Evolutionary conservation across 2,797 vertebrate genomes (phyloP).

Genomic region (Rhinogobio ventralis): DNA sequence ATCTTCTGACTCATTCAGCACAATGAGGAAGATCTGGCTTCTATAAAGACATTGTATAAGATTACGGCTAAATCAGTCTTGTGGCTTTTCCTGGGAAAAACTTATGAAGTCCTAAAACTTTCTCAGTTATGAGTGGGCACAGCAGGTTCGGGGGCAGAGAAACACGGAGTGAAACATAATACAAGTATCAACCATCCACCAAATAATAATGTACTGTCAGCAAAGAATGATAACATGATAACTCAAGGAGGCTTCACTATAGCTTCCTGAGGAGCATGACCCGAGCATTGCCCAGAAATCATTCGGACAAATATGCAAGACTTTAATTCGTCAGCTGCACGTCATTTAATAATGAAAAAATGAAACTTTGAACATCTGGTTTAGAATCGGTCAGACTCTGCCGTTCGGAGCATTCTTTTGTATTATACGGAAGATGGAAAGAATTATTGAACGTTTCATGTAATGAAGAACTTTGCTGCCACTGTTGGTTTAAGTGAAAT

Average conservation of each 20-base stretch:
- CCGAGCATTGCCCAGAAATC: conserved; percentile 87
- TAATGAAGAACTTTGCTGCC: conserved; percentile 87
- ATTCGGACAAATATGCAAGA: conserved; percentile 82
- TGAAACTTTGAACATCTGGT: conserved; percentile 88
- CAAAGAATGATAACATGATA: conserved; percentile 93
- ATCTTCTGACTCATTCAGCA: conserved; percentile 62
- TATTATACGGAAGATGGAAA: conserved; percentile 82
- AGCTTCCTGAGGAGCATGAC: conserved; percentile 89
- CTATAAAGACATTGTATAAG: conserved; percentile 83
- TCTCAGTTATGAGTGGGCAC: conserved; percentile 77
- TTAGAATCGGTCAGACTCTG: conserved; percentile 84
- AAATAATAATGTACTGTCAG: conserved; percentile 93
- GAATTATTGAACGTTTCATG: conserved; percentile 87
- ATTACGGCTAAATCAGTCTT: conserved; percentile 84
- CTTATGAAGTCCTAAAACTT: conserved; percentile 86
- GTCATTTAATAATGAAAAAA: conserved; percentile 76
- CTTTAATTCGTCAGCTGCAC: conserved; percentile 88
- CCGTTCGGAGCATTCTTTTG: conserved; percentile 85
- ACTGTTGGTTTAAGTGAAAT: conserved; percentile 83
- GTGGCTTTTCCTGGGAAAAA: conserved; percentile 81
- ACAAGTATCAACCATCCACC: conserved; percentile 88
- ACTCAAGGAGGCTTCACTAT: conserved; percentile 87
- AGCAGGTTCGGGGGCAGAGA: conserved; percentile 73
- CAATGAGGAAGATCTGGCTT: conserved; percentile 78
- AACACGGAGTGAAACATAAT: conserved; percentile 81